Conservation (phyloP, 2,888 invertebrate species). For the Brachyptera risi region DNA sequence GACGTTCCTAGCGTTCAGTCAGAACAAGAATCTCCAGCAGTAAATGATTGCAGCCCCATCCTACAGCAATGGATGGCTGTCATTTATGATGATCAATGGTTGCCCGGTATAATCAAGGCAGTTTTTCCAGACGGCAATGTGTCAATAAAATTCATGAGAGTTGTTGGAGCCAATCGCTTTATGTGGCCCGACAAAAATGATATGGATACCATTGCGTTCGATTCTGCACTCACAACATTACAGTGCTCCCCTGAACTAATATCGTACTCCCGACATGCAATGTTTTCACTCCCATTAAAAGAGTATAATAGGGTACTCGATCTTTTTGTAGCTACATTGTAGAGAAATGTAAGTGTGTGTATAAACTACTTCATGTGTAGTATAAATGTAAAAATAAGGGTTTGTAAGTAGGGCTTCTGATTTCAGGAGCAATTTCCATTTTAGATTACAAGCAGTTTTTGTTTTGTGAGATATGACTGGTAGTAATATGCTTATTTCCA, state of each 20-base stretch:
- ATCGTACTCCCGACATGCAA: not conserved
- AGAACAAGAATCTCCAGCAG: too few species aligned
- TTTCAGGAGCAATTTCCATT: too few species aligned
- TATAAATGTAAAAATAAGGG: too few species aligned
- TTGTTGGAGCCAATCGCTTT: not conserved
- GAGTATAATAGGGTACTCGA: not conserved
- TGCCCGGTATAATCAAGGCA: not conserved
- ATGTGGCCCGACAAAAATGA: not conserved
- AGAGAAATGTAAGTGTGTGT: too few species aligned
- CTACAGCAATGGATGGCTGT: not conserved
- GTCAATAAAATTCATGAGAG: not conserved
- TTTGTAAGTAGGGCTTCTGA: too few species aligned
- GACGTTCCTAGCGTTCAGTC: not conserved
- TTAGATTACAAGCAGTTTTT: too few species aligned
- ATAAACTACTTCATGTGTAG: too few species aligned
- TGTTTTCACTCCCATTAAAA: not conserved
- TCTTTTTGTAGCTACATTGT: too few species aligned
- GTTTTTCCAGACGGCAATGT: not conserved
- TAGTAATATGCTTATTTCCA: too few species aligned
- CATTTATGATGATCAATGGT: constrained; percentile 2
- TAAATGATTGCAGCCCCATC: too few species aligned
- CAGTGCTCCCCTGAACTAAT: not conserved
- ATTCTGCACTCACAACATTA: not conserved
- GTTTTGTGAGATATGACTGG: too few species aligned
- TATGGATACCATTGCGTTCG: not conserved